Evolutionary conservation across 2,797 vertebrate genomes (phyloP).

Genomic region (Enteromius treurensis): DNA sequence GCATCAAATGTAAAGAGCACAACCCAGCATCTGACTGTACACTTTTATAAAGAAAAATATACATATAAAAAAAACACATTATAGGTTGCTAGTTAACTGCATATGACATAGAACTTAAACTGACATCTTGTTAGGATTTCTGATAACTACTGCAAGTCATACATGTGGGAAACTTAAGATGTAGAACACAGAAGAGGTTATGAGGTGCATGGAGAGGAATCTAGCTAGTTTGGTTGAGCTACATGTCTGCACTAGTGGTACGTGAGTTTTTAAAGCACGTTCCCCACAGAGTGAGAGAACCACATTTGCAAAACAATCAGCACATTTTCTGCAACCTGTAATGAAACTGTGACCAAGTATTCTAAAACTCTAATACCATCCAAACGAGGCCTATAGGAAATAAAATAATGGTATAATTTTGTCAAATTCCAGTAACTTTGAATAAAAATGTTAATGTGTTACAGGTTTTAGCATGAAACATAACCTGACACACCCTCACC

Average conservation of each 20-base stretch:
- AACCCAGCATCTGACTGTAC: neutral
- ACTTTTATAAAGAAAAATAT: neutral
- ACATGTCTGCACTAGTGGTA: constrained; percentile 38
- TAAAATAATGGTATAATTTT: neutral
- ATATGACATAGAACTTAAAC: neutral
- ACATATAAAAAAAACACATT: neutral
- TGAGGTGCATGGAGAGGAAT: constrained; percentile 38
- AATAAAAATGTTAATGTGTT: neutral
- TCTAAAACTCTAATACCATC: neutral
- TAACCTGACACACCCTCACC: neutral
- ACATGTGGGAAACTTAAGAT: neutral
- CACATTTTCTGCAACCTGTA: neutral
- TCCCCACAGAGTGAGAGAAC: neutral
- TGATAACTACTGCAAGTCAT: neutral
- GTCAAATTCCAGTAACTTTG: neutral
- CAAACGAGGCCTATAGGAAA: neutral
- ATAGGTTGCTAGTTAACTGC: neutral
- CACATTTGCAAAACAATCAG: constrained; percentile 3
- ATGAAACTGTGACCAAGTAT: neutral
- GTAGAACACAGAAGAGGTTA: neutral
- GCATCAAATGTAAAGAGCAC: neutral
- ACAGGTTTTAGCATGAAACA: neutral
- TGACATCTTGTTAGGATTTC: too few relatives aligned
- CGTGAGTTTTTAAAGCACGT: neutral
- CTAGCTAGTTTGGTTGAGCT: constrained; percentile 42